These are phyloP conservation scores for Neoascia interrupta DNA, from an alignment of 2,888 invertebrate species.

Conservation along the genomic window DNA sequence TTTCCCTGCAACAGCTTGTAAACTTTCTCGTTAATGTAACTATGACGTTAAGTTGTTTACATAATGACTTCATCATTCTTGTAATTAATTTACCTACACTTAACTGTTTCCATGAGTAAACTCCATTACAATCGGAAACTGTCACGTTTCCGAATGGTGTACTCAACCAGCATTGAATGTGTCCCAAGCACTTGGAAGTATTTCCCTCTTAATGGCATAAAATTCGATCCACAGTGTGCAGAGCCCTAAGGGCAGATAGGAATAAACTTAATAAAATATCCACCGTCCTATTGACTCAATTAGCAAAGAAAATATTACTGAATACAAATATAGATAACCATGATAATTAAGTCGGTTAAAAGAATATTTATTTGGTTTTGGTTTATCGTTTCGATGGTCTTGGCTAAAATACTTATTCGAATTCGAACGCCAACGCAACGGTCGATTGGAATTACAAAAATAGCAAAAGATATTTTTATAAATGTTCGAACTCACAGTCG, in stretches of 20 bases:
- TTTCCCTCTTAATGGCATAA: background rate
- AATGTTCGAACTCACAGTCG: too few relatives aligned
- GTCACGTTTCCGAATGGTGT: background rate
- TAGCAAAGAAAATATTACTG: conserved; percentile 6
- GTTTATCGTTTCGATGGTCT: background rate
- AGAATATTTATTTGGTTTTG: background rate
- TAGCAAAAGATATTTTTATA: too few relatives aligned
- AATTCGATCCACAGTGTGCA: background rate
- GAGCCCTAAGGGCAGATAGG: background rate
- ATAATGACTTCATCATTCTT: too few relatives aligned
- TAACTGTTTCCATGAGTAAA: too few relatives aligned
- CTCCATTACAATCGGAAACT: background rate
- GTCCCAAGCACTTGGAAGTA: background rate
- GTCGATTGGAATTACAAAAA: too few relatives aligned
- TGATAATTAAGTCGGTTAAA: conserved; percentile 8
- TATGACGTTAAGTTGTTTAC: too few relatives aligned
- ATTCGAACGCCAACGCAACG: too few relatives aligned
- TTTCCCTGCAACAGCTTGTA: too few relatives aligned
- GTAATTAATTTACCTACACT: too few relatives aligned
- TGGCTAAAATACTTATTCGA: too few relatives aligned
- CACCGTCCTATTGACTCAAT: conserved; percentile 13
- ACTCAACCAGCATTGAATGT: background rate
- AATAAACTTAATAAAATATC: background rate
- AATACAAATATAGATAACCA: conserved; percentile 15
- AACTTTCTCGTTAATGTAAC: too few relatives aligned